Conservation (phyloP, 2,888 invertebrate genomes). For the Congeria kusceri region DNA sequence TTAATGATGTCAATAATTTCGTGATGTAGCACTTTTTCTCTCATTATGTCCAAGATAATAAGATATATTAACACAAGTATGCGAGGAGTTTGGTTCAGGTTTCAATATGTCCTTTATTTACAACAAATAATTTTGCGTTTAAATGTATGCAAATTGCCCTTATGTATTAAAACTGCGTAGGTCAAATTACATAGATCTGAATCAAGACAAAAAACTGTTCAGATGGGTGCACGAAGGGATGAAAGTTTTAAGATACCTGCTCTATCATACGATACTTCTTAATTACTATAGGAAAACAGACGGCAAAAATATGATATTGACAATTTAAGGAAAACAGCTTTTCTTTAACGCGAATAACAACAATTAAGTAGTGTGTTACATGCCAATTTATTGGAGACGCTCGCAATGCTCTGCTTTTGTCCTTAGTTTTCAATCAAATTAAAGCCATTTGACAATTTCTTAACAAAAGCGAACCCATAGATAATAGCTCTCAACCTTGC, state of each 20-base stretch:
- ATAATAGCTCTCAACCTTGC: too few relatives aligned
- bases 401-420: neutral
- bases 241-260: constrained; percentile 46
- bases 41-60: constrained; percentile 55
- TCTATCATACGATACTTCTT: constrained; percentile 45
- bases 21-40: constrained; percentile 59
- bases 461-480: neutral
- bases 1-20: constrained; percentile 52
- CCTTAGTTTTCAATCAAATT: constrained; percentile 2
- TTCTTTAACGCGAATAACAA: constrained; percentile 12
- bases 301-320: constrained; percentile 27
- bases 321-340: constrained; percentile 22
- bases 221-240: constrained; percentile 36
- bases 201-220: constrained; percentile 43
- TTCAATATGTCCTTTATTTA: constrained; percentile 30
- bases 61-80: constrained; percentile 53
- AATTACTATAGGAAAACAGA: constrained; percentile 36
- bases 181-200: constrained; percentile 51
- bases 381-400: neutral
- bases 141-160: constrained; percentile 52
- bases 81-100: constrained; percentile 40
- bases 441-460: neutral
- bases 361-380: constrained; percentile 10
- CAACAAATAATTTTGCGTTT: constrained; percentile 16
- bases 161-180: constrained; percentile 14